Percentiles rank a stretch among this genome's conserved stretches.
Evolutionary conservation across 2,113 vertebrate species (phyloP).

Genomic region (Galbula dea): DNA sequence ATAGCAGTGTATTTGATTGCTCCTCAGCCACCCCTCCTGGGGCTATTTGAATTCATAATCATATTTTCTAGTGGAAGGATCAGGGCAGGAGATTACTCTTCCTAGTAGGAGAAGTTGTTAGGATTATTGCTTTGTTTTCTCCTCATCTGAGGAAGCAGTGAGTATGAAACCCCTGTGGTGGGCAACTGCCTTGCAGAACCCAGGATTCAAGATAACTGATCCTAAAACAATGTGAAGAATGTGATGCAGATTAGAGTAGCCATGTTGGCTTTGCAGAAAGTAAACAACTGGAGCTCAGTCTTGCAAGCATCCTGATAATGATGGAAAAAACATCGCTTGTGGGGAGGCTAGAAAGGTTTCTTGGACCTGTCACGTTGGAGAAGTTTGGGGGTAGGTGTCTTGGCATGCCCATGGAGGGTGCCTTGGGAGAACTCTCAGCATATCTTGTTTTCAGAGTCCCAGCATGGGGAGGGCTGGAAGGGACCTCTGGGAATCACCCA

Average conservation of each 20-base stretch:
- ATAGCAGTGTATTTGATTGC: background rate
- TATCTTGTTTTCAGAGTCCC: constrained; percentile 12
- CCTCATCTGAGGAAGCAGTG: background rate
- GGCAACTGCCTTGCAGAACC: constrained; percentile 28
- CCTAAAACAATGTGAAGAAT: constrained; percentile 59
- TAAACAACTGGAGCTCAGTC: background rate
- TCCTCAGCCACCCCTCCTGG: background rate
- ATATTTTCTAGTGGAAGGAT: background rate
- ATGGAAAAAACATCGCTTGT: constrained; percentile 7
- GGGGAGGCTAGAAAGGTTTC: background rate
- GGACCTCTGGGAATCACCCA: no score
- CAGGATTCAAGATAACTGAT: constrained; percentile 54
- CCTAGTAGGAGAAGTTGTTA: background rate
- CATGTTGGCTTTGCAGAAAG: background rate
- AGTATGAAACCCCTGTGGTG: background rate
- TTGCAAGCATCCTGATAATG: no score
- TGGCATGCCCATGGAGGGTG: background rate
- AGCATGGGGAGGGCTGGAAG: no score
- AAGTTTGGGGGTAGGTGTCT: background rate
- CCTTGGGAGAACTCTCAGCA: background rate
- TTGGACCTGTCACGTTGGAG: background rate
- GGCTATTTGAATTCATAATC: background rate
- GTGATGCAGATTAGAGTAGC: constrained; percentile 8
- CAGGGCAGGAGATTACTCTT: constrained; percentile 5
- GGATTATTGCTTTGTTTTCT: background rate